Percentiles rank a stretch among this genome's conserved stretches.
These are phyloP conservation scores for Megaceryle maxima DNA, from an alignment of 2,113 vertebrate species.

Conservation along the genomic window DNA sequence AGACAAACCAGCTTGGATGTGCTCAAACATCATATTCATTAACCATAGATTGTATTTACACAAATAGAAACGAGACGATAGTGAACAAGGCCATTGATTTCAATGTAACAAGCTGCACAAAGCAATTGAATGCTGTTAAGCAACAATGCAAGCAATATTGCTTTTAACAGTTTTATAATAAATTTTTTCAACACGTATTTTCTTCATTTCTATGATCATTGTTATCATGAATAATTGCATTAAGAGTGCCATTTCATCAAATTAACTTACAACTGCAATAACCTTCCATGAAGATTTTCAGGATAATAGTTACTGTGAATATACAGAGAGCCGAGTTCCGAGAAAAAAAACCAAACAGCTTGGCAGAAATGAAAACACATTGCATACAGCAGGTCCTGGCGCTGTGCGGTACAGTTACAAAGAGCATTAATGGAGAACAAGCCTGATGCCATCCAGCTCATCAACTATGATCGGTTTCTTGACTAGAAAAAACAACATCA, in stretches of 20 bases:
- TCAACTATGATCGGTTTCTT: neutral
- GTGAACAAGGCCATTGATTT: constrained; percentile 26
- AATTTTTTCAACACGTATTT: neutral
- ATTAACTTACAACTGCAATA: constrained; percentile 34
- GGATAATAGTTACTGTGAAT: neutral
- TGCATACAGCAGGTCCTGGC: neutral
- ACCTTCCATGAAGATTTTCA: constrained; percentile 18
- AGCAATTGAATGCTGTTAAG: constrained; percentile 19
- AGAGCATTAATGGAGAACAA: neutral
- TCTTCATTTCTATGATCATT: constrained; percentile 31
- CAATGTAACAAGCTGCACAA: neutral
- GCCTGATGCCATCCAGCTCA: neutral
- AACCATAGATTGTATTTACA: constrained; percentile 36
- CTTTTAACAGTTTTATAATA: neutral
- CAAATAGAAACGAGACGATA: neutral
- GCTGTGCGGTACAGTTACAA: neutral
- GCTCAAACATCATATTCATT: constrained; percentile 34
- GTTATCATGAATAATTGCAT: constrained; percentile 25
- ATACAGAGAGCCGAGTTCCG: neutral
- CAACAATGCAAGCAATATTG: neutral
- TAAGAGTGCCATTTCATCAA: constrained; percentile 22
- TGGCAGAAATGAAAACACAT: constrained; percentile 6
- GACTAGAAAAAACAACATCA: neutral
- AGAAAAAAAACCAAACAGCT: neutral
- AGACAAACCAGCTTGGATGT: constrained; percentile 14